Base-by-base conservation (phyloP, 2,797 vertebrate genomes). In the Zalophus californianus region DNA sequence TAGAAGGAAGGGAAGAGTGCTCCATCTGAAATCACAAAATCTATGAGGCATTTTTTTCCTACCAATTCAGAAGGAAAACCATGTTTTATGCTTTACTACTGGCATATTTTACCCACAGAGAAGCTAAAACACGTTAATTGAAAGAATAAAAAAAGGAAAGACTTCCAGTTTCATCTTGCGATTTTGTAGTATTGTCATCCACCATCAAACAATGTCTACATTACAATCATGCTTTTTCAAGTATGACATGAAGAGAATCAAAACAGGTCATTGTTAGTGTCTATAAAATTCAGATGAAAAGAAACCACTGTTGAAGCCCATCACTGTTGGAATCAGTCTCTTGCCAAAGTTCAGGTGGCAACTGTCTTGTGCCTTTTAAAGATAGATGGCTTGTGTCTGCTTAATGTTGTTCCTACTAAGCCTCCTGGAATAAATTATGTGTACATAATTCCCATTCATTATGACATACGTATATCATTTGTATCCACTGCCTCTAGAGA, bases 41-140 rank as follows among this genome's bases (percentile, higher is more conserved):
- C 27, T 58, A 16, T 52, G 68, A 86, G 56, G 25, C 7, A 38
- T 82, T 44, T 92, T 92, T 92, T 79, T 90, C n/a, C 73, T 92
- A 70, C 52, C 29, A 77, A n/a, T 77, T 83, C 14, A 96, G 84
- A 83, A 77, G 64, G 21, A 66, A 90, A 75, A 48, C n/a, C 9
- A 15, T 86, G 41, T 88, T 70, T 94, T 52, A n/a, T 60, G 12
- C 79, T 83, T 96, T 70, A 41, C 58, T 86, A 3, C 25, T 94
- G 79, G 78, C 52, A 35, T 86, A 56, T 96, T 90, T 90, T 83
- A 94, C 50, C 79, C 25, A 52, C n/a, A 72, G 58, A 41, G 29
- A 96, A 77, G 48, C 50, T 70, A 68, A 90, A 79, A 60, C 10
- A 15, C 48, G 0, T 48, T 54, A 90, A 92, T 86, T 92, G 48